phyloP scores from a whole-genome alignment of 1,140 invertebrate genomes.

The Drosophila melanica region DNA sequence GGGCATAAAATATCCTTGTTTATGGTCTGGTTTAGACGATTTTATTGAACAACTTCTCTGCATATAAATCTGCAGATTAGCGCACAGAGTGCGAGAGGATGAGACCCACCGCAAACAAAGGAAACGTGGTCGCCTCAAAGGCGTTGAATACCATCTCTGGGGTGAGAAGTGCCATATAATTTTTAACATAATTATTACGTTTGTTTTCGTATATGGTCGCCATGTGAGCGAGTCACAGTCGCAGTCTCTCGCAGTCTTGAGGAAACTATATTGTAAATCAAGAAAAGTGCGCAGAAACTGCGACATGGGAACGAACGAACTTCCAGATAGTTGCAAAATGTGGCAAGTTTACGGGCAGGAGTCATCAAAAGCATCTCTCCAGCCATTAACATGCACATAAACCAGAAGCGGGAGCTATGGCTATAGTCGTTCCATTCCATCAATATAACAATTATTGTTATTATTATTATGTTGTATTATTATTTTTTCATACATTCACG shows the following conservation, averaged over 20 bases:
- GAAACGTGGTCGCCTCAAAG: slow-evolving; percentile 19
- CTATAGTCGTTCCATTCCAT: slow-evolving; percentile 58
- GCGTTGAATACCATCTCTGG: slow-evolving; percentile 31
- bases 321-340: slow-evolving; percentile 30
- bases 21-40: slow-evolving; percentile 82
- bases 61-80: slow-evolving; percentile 83
- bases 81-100: slow-evolving; percentile 37
- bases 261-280: slow-evolving; percentile 37
- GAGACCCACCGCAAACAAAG: slow-evolving; percentile 35
- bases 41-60: slow-evolving; percentile 84
- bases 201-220: slow-evolving; percentile 62
- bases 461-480: slow-evolving; percentile 75
- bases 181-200: slow-evolving; percentile 83
- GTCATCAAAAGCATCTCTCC: slow-evolving; percentile 34
- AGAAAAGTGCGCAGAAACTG: slow-evolving; percentile 44
- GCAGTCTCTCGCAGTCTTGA: slow-evolving; percentile 7
- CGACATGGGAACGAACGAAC: slow-evolving; percentile 30
- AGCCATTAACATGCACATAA: slow-evolving; percentile 60
- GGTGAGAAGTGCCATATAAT: slow-evolving; percentile 81
- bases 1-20: slow-evolving; percentile 81
- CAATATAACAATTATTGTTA: slow-evolving; percentile 81
- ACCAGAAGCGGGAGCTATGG: slow-evolving; percentile 35
- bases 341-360: slow-evolving; percentile 18
- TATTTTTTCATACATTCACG: slow-evolving; percentile 68
- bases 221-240: slow-evolving; percentile 48